Evolutionary conservation across 2,113 vertebrate genomes (phyloP).

Genomic region (Megalops atlanticus): DNA sequence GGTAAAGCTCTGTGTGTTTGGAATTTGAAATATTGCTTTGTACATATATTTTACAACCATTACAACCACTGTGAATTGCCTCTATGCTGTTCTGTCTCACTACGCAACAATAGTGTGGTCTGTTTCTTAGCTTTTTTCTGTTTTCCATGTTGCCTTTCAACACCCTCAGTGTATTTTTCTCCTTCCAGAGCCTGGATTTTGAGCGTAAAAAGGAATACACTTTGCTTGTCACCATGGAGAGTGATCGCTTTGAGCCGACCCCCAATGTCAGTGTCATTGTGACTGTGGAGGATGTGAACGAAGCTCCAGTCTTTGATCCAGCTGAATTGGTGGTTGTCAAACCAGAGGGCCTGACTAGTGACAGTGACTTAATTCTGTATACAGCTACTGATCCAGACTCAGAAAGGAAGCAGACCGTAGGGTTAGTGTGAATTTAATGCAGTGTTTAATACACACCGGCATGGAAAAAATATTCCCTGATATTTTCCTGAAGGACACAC

Average conservation of each 20-base stretch:
- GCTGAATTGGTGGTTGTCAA: conserved; percentile 51
- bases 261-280: conserved; percentile 76
- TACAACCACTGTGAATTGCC: too few relatives aligned
- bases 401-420: conserved; percentile 73
- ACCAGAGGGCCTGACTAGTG: conserved; percentile 61
- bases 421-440: conserved; percentile 50
- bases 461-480: too few relatives aligned
- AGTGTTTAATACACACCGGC: too few relatives aligned
- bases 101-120: too few relatives aligned
- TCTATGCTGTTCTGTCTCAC: too few relatives aligned
- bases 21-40: too few relatives aligned
- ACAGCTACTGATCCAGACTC: conserved; percentile 82
- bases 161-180: not conserved
- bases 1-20: conserved; percentile 49
- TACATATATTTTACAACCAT: too few relatives aligned
- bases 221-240: conserved; percentile 69
- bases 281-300: conserved; percentile 71
- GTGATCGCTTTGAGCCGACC: conserved; percentile 45
- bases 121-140: too few relatives aligned
- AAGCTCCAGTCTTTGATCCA: conserved; percentile 74
- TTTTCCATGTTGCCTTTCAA: too few relatives aligned
- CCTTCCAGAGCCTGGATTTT: conserved; percentile 75
- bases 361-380: conserved; percentile 64
- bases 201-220: conserved; percentile 62
- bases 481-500: too few relatives aligned